Base-by-base conservation (phyloP, 2,113 vertebrate species). In the Orycteropus afer region DNA sequence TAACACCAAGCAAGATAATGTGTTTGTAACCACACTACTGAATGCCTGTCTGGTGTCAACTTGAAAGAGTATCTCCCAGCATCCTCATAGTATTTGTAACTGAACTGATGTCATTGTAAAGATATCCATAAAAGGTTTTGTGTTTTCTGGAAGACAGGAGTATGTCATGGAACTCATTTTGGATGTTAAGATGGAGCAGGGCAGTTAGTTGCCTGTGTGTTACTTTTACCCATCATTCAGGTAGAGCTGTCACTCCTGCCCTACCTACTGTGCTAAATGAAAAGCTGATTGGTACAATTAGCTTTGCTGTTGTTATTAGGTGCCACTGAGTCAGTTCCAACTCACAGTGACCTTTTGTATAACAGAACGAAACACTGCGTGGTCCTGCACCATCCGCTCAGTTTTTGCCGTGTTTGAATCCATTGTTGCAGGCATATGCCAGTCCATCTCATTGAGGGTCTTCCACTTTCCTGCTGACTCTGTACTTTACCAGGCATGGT, bases 191-290 rank as follows among this genome's bases (percentile, higher is more conserved):
- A 0, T 80, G 59, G 17, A 83, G 34, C 29, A 67, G 40, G 78
- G 22, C 45, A 67, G 61, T 95, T 91, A 59, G 67, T 95, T 92
- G 78, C 25, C 78, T 12, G 7, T 59, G 63, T 57, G 9, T 94
- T 59, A 74, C 61, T 90, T 23, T 74, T 94, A 92, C 40, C n/a
- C 55, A 9, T 83, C 11, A 76, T 91, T 97, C 90, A 94, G 59
- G 86, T 95, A 61, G 37, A 92, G 61, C 76, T 76, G 57, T 51
- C 73, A 77, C 94, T 93, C 37, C 45, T 91, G 42, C 15, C 29
- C 47, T 85, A 69, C 85, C 85, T 88, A 42, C 79, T 79, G 63
- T 63, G 76, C 80, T 95, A 94, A 97, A 93, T 94, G 86, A 89
- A 95, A 94, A 76, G 65, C 17, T 67, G 89, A 86, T 40, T 89